A percentile compares a stretch with the other conserved stretches of the same genome.
phyloP scores from a whole-genome alignment of 2,888 invertebrate genomes.

The Eupithecia subfuscata region DNA sequence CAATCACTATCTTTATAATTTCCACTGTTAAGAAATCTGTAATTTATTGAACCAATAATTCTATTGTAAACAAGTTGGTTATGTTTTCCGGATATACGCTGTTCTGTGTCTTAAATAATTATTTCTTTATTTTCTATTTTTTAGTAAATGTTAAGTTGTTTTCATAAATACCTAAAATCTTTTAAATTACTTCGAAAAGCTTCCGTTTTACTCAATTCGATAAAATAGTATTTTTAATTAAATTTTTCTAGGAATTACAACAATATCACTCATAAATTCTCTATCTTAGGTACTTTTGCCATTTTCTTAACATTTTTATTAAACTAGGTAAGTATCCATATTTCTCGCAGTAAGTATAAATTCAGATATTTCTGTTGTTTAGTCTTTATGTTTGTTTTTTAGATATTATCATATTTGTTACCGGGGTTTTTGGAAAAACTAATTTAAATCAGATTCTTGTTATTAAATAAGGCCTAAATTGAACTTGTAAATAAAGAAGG shows the following conservation, averaged over 20 bases:
- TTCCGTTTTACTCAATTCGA: not conserved
- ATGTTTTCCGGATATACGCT: not conserved
- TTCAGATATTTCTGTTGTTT: constrained; percentile 50
- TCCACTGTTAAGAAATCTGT: not conserved
- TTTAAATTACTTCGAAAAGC: not conserved
- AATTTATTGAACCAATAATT: not conserved
- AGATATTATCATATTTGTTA: constrained; percentile 36
- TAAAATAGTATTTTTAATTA: not conserved
- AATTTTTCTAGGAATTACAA: not conserved
- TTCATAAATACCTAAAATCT: not conserved
- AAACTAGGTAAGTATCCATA: constrained; percentile 26
- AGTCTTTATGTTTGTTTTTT: constrained; percentile 45
- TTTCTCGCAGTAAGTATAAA: constrained; percentile 38
- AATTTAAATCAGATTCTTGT: constrained; percentile 6
- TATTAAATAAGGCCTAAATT: constrained; percentile 9
- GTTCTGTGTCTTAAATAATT: not conserved
- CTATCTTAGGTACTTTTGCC: not conserved
- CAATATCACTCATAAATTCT: not conserved
- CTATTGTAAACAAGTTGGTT: too few species aligned
- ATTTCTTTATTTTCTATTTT: not conserved
- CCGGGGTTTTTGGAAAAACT: constrained; percentile 24
- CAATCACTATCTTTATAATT: not conserved
- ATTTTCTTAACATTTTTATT: not conserved
- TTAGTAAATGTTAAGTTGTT: not conserved
- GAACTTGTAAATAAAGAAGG: constrained; percentile 6